Conservation (phyloP, 2,113 vertebrate species). For the Podilymbus podiceps region DNA sequence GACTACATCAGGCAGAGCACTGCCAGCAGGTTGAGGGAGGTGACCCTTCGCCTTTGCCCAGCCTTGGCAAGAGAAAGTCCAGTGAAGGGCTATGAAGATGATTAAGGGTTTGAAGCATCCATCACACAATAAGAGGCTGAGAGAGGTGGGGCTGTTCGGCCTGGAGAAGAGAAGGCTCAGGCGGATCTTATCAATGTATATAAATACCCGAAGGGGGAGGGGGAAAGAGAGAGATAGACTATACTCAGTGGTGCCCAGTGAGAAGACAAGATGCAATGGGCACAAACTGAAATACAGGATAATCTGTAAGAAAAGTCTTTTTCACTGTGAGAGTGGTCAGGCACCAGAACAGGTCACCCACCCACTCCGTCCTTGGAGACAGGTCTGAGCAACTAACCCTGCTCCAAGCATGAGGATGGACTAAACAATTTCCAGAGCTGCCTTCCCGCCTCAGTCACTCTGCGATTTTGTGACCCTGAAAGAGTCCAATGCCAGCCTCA, state of each 20-base stretch:
- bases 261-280: too few species aligned
- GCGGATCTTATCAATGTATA: not conserved
- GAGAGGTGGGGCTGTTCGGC: not conserved
- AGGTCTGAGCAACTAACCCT: not conserved
- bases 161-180: not conserved
- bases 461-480: not conserved
- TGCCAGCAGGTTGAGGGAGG: not conserved
- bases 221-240: too few species aligned
- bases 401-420: not conserved
- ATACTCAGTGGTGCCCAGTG: too few species aligned
- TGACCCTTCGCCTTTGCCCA: not conserved
- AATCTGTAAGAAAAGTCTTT: not conserved
- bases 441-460: not conserved
- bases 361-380: not conserved
- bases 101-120: not conserved
- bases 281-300: not conserved
- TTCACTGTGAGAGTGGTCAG: not conserved
- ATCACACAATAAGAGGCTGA: not conserved
- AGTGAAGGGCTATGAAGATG: not conserved
- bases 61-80: not conserved
- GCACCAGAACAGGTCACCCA: not conserved
- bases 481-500: not conserved
- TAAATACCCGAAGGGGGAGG: not conserved
- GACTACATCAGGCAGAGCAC: not conserved
- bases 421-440: not conserved